Percentiles rank a stretch among this genome's conserved stretches.
These are phyloP conservation scores for Cepaea hortensis DNA, from an alignment of 2,888 invertebrate species.

Conservation along the genomic window DNA sequence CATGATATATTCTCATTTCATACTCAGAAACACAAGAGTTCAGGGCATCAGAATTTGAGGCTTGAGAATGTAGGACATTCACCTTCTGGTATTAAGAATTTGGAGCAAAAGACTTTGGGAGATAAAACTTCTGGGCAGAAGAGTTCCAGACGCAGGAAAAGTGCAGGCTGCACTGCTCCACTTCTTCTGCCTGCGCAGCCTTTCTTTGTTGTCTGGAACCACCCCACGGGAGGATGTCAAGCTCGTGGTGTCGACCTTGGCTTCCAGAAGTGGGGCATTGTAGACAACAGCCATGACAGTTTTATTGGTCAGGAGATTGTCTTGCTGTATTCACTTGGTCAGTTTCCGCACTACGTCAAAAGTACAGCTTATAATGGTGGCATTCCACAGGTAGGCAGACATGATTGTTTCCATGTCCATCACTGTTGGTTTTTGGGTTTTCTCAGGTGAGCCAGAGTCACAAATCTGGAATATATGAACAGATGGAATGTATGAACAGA, in stretches of 20 bases:
- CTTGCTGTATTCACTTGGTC: constrained; percentile 60
- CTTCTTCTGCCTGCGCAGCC: constrained; percentile 50
- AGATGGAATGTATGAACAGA: too few relatives aligned
- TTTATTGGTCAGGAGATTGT: constrained; percentile 63
- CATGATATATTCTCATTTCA: not conserved
- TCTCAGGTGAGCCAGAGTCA: not conserved
- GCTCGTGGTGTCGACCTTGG: constrained; percentile 57
- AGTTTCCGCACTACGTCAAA: constrained; percentile 47
- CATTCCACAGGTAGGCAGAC: constrained; percentile 55
- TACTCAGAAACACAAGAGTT: too few relatives aligned
- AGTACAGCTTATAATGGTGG: constrained; percentile 54
- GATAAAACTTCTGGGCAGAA: too few relatives aligned
- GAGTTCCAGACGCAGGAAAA: not conserved
- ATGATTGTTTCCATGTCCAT: not conserved
- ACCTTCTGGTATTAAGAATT: too few relatives aligned
- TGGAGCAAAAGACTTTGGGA: too few relatives aligned
- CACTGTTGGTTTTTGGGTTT: not conserved
- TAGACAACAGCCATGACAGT: constrained; percentile 58
- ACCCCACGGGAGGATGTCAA: constrained; percentile 58
- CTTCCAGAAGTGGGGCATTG: constrained; percentile 62
- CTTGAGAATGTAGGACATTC: too few relatives aligned
- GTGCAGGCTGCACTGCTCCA: constrained; percentile 49
- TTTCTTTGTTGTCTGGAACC: constrained; percentile 65
- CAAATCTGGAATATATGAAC: not conserved
- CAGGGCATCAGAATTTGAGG: too few relatives aligned